Percentiles rank a stretch among this genome's conserved stretches.
phyloP scores from a whole-genome alignment of 2,113 vertebrate species.

The Heteronetta atricapilla region DNA sequence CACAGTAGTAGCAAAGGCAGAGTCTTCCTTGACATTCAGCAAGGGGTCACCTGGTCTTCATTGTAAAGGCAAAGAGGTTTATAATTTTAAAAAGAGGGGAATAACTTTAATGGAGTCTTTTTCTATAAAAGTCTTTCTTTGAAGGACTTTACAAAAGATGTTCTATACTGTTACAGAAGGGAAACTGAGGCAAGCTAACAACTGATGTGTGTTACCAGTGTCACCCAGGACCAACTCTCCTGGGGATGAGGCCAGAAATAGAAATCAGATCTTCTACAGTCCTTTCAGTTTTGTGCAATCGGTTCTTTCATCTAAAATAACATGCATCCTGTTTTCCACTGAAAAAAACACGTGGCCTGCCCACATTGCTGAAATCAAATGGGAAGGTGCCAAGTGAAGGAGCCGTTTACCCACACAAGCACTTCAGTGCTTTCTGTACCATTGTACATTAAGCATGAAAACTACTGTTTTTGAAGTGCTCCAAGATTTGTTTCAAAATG shows the following conservation, averaged over 20 bases:
- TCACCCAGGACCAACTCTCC: background rate
- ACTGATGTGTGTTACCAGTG: background rate
- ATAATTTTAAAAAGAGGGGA: background rate
- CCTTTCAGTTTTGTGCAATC: background rate
- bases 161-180: background rate
- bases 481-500: conserved; percentile 12
- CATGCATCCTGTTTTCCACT: background rate
- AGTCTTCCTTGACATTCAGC: background rate
- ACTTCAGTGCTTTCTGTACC: conserved; percentile 18
- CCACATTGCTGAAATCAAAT: conserved; percentile 10
- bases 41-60: fast-evolving
- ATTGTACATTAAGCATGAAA: background rate
- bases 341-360: background rate
- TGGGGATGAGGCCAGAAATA: background rate
- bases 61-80: background rate
- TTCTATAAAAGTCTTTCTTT: background rate
- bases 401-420: conserved; percentile 32
- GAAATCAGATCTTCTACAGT: background rate
- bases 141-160: background rate
- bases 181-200: background rate
- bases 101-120: background rate
- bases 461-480: background rate
- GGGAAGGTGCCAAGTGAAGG: background rate
- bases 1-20: background rate
- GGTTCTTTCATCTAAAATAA: background rate